phyloP scores from a whole-genome alignment of 2,797 vertebrate species.

The Poecilia velifera region DNA sequence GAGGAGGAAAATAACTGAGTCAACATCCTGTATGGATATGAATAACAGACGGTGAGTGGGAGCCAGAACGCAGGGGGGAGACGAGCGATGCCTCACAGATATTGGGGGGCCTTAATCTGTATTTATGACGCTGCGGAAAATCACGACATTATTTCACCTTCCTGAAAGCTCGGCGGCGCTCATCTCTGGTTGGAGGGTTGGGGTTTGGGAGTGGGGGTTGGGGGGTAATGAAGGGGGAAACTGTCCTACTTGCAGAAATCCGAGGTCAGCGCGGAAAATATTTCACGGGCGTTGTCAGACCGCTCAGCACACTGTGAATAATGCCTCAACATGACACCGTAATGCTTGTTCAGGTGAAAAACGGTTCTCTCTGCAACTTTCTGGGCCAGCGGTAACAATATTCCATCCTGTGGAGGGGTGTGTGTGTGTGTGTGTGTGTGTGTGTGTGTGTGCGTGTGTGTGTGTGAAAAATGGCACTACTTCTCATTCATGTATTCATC shows the following conservation, averaged over 20 bases:
- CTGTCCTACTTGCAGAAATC: conserved; percentile 80
- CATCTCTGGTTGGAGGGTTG: conserved; percentile 34
- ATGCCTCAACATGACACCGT: conserved; percentile 79
- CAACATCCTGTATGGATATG: conserved; percentile 55
- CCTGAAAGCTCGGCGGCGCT: conserved; percentile 39
- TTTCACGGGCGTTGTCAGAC: conserved; percentile 69
- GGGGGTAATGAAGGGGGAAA: conserved; percentile 38
- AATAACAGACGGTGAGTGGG: conserved; percentile 34
- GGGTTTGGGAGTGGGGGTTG: too few relatives aligned
- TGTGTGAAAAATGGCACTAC: conserved; percentile 78
- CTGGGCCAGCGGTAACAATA: conserved; percentile 83
- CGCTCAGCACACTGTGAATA: conserved; percentile 73
- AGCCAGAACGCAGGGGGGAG: conserved; percentile 35
- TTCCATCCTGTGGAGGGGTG: conserved; percentile 59
- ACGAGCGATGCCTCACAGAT: conserved; percentile 32
- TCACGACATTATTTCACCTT: conserved; percentile 52
- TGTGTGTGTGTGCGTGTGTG: conserved; percentile 59
- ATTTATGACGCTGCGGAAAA: conserved; percentile 67
- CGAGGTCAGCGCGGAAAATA: conserved; percentile 76
- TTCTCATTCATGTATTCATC: conserved; percentile 84
- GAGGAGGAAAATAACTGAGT: conserved; percentile 34
- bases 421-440: conserved; percentile 42
- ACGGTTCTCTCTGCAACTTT: conserved; percentile 77
- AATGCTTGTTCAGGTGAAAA: conserved; percentile 85
- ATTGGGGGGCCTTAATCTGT: conserved; percentile 42